Percentiles rank a stretch among this genome's conserved stretches.
Conservation (phyloP, 2,888 invertebrate genomes). For the Cerastoderma edule region DNA sequence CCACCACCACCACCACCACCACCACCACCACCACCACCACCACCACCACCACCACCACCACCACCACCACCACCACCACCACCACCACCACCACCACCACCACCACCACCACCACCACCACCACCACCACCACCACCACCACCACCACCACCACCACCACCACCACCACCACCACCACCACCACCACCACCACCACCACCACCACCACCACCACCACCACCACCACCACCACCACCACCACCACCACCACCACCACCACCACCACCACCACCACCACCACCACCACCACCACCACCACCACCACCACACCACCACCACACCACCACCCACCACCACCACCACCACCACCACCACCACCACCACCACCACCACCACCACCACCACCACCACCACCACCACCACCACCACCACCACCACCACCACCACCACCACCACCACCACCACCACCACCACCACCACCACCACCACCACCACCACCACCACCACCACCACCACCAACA, state of each 20-base stretch:
- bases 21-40: conserved; percentile 32
- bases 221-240: conserved; percentile 30
- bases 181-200: conserved; percentile 23
- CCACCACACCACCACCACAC: too few species aligned
- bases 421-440: too few species aligned
- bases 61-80: conserved; percentile 32
- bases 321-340: too few species aligned
- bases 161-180: conserved; percentile 30
- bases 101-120: conserved; percentile 27
- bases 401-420: too few species aligned
- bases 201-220: conserved; percentile 32
- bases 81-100: conserved; percentile 36
- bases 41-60: conserved; percentile 27
- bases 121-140: conserved; percentile 30
- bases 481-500: too few species aligned
- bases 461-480: too few species aligned
- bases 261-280: conserved; percentile 29
- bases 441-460: too few species aligned
- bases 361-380: too few species aligned
- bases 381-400: too few species aligned
- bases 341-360: too few species aligned
- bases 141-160: conserved; percentile 34
- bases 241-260: conserved; percentile 26
- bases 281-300: conserved; percentile 37
- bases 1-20: conserved; percentile 36